A percentile compares a stretch with the other conserved stretches of the same genome.
Evolutionary conservation across 1,140 invertebrate genomes (phyloP).

Genomic region (Acyrthosiphon pisum): DNA sequence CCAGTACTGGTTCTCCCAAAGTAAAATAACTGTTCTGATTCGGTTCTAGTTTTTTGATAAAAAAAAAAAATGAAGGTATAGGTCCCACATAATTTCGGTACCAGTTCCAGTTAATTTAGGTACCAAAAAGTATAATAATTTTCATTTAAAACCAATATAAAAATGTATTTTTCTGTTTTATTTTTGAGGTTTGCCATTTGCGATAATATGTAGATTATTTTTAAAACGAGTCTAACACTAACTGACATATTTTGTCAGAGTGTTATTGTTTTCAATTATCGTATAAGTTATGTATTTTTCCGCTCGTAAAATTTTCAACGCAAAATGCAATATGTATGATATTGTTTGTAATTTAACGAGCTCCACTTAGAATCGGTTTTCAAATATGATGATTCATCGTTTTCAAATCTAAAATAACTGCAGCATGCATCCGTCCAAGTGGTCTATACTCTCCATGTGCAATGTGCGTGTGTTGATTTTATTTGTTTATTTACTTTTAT

Average conservation of each 20-base stretch:
- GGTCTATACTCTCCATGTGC: neutral
- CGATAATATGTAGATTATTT: neutral
- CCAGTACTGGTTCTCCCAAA: too few relatives aligned
- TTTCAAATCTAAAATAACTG: constrained; percentile 17
- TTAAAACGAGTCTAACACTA: neutral
- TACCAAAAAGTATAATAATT: too few relatives aligned
- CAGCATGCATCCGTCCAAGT: neutral
- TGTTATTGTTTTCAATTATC: neutral
- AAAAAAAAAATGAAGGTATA: too few relatives aligned
- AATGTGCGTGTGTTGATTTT: neutral
- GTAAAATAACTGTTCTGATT: too few relatives aligned
- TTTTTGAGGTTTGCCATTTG: neutral
- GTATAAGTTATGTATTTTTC: neutral
- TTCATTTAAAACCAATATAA: neutral
- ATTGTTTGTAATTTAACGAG: neutral
- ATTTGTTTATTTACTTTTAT: neutral
- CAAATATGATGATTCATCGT: neutral
- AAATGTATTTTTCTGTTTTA: neutral
- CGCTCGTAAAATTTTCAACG: neutral
- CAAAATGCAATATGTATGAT: neutral
- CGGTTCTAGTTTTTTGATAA: too few relatives aligned
- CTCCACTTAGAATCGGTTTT: neutral
- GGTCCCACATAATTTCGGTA: too few relatives aligned
- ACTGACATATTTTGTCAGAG: neutral
- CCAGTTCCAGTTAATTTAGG: too few relatives aligned